A percentile compares a stretch with the other conserved stretches of the same genome.
Evolutionary conservation across 2,888 invertebrate species (phyloP).

Genomic region (Agelastica alni): DNA sequence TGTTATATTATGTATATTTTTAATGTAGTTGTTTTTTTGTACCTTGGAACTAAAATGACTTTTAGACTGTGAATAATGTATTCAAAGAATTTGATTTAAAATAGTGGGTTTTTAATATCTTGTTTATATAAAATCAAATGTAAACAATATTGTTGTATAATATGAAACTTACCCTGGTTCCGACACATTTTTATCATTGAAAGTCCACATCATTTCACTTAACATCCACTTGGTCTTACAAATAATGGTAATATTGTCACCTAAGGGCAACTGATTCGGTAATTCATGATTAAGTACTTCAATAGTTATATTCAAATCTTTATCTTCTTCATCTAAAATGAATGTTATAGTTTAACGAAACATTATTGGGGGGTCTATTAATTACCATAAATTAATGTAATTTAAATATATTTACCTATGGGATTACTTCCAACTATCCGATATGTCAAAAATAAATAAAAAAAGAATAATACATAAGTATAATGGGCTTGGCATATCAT

Average conservation of each 20-base stretch:
- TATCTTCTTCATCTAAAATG: slow-evolving; percentile 45
- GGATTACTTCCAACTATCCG: slow-evolving; percentile 45
- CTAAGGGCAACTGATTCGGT: slow-evolving; percentile 52
- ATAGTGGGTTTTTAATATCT: slow-evolving; percentile 17
- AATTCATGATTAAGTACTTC: slow-evolving; percentile 50
- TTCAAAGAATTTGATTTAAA: slow-evolving; percentile 14
- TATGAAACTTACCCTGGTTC: slow-evolving; percentile 56
- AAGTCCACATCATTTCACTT: slow-evolving; percentile 64
- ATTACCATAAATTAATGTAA: not conserved
- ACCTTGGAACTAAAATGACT: no score
- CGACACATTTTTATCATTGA: slow-evolving; percentile 62
- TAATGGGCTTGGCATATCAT: slow-evolving; percentile 58
- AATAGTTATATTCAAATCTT: slow-evolving; percentile 51
- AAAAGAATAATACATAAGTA: slow-evolving; percentile 46
- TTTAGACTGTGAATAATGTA: slow-evolving; percentile 11
- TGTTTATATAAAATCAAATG: slow-evolving; percentile 27
- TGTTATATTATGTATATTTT: no score
- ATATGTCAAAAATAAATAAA: slow-evolving; percentile 46
- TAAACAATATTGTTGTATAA: slow-evolving; percentile 8
- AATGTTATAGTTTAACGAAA: slow-evolving; percentile 1
- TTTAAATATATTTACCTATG: slow-evolving; percentile 46
- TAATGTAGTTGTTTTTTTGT: no score
- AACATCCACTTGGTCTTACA: slow-evolving; percentile 60
- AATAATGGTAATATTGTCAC: slow-evolving; percentile 59
- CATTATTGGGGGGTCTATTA: not conserved